Base-by-base conservation (phyloP, 2,888 invertebrate genomes). In the Calameuta idolon region DNA sequence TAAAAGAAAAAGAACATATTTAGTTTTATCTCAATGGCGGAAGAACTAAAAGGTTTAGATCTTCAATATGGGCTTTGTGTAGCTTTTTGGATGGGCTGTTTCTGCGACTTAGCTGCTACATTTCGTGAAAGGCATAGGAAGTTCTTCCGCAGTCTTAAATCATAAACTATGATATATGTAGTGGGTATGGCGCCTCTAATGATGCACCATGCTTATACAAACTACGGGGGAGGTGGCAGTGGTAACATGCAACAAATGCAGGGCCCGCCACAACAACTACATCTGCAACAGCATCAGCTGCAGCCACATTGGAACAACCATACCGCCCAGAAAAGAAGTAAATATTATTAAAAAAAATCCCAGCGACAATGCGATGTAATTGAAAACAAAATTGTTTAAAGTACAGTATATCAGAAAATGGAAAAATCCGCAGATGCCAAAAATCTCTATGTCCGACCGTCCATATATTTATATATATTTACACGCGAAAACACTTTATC, bases 181-280 rank as follows among this genome's bases (percentile, higher is more conserved):
- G 92, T 92, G 92, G 90, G 92, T 91, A 92, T 92, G 91, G 91
- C 91, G 90, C 91, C 91, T 91, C 88, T 92, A 91, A 91, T 92
- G 92, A 92, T 93, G 92, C 92, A 92, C 92, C 92, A 92, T 91
- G 92, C 93, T 93, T 93, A 92, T 93, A 92, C 92, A 92, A 92
- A 93, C 93, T 93, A 93, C 92, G 93, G 93, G 91, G 92, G 93
- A 92, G 92, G 92, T 91, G 92, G 92, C 92, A 92, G 92, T 92
- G 93, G 93, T 93, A 91, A 90, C 89, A 89, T 91, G 87, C 91
- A 90, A 90, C 90, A 90, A 90, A 91, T 91, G 93, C 93, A 93
- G 92, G 93, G 92, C 90, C 92, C 90, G 90, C 92, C 91, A 92
- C 91, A 93, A 90, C 92, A 92, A 87, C 91, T 89, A 89, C 90